Percentiles rank a stretch among this genome's conserved stretches.
Conservation (phyloP, 2,888 invertebrate genomes). For the Acanthosepion pharaonis region DNA sequence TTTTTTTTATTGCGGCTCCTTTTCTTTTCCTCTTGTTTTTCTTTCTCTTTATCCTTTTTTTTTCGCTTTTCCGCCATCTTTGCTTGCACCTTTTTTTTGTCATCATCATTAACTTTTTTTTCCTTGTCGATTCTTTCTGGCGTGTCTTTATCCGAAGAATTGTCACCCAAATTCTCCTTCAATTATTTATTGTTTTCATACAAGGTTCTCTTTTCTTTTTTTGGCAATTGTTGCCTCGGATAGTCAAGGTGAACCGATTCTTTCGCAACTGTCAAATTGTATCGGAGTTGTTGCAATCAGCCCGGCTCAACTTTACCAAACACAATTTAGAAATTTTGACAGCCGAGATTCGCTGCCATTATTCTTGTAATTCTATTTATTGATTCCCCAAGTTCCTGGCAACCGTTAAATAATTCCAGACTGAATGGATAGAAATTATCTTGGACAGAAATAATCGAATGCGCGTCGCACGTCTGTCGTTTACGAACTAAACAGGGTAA, state of each 20-base stretch:
- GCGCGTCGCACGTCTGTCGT: no score
- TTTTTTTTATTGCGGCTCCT: no score
- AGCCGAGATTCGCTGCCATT: neutral
- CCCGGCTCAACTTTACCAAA: neutral
- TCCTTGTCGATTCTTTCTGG: neutral
- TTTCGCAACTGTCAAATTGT: neutral
- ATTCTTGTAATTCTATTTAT: neutral
- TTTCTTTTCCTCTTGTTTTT: no score
- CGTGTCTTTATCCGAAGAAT: neutral
- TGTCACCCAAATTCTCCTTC: neutral
- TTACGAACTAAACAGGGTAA: no score
- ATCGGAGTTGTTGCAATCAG: neutral
- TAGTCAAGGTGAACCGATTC: neutral
- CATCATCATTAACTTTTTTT: neutral
- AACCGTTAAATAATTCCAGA: neutral
- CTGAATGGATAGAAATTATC: neutral
- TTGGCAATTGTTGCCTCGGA: neutral
- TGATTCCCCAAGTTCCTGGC: neutral
- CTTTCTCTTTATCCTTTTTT: no score
- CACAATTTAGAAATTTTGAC: neutral
- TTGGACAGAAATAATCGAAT: no score
- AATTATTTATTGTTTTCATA: neutral
- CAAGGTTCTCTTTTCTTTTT: neutral
- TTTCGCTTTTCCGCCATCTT: no score
- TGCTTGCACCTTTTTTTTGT: no score